Percentiles rank a stretch among this genome's conserved stretches.
phyloP scores from a whole-genome alignment of 2,888 invertebrate species.

The Pristionchus mayeri region DNA sequence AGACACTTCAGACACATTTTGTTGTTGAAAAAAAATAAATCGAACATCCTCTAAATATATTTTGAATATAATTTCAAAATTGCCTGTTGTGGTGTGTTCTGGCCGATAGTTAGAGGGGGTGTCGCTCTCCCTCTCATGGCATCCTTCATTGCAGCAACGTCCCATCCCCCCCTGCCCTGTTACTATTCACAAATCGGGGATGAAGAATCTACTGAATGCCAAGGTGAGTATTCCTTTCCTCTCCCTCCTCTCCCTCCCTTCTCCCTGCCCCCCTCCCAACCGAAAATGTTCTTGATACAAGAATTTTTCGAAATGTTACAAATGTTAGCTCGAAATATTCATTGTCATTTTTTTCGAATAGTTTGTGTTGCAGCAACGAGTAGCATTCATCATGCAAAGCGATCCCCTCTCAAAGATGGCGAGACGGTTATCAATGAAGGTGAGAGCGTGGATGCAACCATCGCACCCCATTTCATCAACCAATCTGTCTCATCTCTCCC shows the following conservation, averaged over 20 bases:
- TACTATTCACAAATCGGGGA: neutral
- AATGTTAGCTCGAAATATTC: neutral
- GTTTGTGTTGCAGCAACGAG: constrained; percentile 39
- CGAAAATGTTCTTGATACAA: neutral
- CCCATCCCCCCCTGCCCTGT: neutral
- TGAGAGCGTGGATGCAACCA: neutral
- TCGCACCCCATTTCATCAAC: neutral
- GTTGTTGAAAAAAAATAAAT: no score
- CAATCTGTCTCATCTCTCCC: neutral
- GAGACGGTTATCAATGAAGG: constrained; percentile 4
- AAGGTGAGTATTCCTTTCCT: no score
- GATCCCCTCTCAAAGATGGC: constrained; percentile 45
- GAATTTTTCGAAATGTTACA: neutral
- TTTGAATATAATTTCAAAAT: no score
- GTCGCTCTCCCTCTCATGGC: no score
- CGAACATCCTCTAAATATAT: no score
- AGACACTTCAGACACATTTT: no score
- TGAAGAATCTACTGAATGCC: neutral
- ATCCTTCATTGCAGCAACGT: neutral
- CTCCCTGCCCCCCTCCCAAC: no score
- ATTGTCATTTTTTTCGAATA: neutral
- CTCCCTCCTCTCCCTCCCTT: no score
- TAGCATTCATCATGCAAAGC: constrained; percentile 55
- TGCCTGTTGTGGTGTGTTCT: no score
- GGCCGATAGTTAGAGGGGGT: no score